Evolutionary conservation across 2,113 vertebrate species (phyloP).

Genomic region (Semnornis frantzii): DNA sequence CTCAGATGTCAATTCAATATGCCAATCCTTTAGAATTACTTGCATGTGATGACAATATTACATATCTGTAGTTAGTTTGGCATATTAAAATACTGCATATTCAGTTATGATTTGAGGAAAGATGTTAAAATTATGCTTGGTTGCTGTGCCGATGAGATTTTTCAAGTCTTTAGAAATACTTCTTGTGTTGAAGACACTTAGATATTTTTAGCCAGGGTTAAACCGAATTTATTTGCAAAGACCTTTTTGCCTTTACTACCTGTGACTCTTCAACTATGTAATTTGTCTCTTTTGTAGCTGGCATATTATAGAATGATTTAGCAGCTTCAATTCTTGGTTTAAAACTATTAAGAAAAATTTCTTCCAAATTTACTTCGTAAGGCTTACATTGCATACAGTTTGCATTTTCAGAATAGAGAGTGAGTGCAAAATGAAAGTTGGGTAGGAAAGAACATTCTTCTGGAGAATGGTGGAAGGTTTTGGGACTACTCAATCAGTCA

Average conservation of each 20-base stretch:
- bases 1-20: not conserved
- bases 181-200: not conserved
- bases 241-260: not conserved
- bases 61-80: not conserved
- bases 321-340: not conserved
- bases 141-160: not conserved
- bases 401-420: not conserved
- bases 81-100: not conserved
- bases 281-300: not conserved
- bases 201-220: not conserved
- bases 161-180: not conserved
- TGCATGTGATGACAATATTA: not conserved
- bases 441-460: not conserved
- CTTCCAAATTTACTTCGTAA: not conserved
- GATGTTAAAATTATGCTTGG: not conserved
- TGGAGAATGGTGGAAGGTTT: not conserved
- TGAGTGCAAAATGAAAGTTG: not conserved
- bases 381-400: not conserved
- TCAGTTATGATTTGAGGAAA: not conserved
- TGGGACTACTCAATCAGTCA: not conserved
- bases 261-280: not conserved
- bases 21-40: not conserved
- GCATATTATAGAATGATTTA: not conserved
- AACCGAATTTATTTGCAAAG: not conserved
- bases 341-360: not conserved